phyloP scores from a whole-genome alignment of 2,888 invertebrate genomes.

The Ophonus ardosiacus region DNA sequence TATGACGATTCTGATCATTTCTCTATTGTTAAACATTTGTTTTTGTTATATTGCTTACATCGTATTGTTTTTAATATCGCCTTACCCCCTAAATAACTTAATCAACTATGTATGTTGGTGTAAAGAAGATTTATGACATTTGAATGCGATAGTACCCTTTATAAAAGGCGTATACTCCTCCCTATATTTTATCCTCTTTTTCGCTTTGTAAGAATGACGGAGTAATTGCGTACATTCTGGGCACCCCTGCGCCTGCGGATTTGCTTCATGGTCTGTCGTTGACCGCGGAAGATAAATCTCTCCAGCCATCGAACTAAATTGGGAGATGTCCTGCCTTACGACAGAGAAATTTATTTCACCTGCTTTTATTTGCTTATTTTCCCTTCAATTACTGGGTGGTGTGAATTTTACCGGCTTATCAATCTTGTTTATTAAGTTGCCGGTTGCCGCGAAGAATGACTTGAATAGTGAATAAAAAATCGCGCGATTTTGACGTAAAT shows the following conservation, averaged over 20 bases:
- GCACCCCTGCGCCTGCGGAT: slow-evolving; percentile 41
- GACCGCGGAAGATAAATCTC: slow-evolving; percentile 55
- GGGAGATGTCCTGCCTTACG: slow-evolving; percentile 43
- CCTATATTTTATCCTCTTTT: not conserved
- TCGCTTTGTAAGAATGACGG: slow-evolving; percentile 37
- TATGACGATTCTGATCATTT: too few species aligned
- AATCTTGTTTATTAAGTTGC: slow-evolving; percentile 37
- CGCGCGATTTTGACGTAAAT: too few species aligned
- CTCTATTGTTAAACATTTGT: too few species aligned
- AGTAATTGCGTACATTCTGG: slow-evolving; percentile 34
- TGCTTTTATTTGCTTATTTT: slow-evolving; percentile 43
- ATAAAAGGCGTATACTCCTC: too few species aligned
- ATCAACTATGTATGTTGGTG: too few species aligned
- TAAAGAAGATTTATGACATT: too few species aligned
- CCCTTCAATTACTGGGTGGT: slow-evolving; percentile 30
- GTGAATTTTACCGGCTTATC: slow-evolving; percentile 5
- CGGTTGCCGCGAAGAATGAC: not conserved
- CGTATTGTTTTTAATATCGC: too few species aligned
- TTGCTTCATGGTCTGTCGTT: slow-evolving; percentile 22
- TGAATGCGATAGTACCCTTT: too few species aligned
- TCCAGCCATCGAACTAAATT: slow-evolving; percentile 57
- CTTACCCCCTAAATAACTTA: too few species aligned
- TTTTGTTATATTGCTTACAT: too few species aligned
- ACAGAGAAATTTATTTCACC: slow-evolving; percentile 52
- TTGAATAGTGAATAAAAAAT: not conserved